Conservation (phyloP, 37 sponge, comb jelly and placozoan species). For the Cliona cf. orientalis region DNA sequence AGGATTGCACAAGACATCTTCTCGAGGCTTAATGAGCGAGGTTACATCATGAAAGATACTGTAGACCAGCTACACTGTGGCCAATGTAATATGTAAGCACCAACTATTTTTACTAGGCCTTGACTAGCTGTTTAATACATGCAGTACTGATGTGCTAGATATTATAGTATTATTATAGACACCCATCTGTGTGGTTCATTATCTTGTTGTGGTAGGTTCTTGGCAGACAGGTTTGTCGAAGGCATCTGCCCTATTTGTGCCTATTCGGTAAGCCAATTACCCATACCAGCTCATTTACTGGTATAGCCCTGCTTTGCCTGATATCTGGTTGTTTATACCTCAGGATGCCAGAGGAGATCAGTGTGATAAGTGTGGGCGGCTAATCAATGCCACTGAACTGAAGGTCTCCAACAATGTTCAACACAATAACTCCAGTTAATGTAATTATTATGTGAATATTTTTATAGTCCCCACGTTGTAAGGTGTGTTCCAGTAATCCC, state of each 20-base stretch:
- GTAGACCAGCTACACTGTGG: constrained; percentile 94
- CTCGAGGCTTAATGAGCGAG: constrained; percentile 85
- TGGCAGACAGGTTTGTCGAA: constrained; percentile 98
- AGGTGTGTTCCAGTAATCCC: constrained; percentile 81
- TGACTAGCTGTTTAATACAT: no score
- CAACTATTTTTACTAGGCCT: no score
- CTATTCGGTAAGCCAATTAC: constrained; percentile 55
- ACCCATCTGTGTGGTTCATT: background rate
- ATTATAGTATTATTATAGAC: no score
- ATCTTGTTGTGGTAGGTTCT: constrained; percentile 57
- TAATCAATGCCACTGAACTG: constrained; percentile 96
- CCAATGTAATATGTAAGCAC: constrained; percentile 73
- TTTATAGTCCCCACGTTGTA: constrained; percentile 82
- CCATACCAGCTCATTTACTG: background rate
- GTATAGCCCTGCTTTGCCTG: no score
- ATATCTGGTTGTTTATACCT: background rate
- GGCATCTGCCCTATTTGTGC: constrained; percentile 94
- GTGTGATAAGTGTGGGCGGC: constrained; percentile 96
- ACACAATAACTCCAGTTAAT: background rate
- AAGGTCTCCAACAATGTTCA: constrained; percentile 33
- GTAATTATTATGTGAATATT: background rate
- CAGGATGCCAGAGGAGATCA: constrained; percentile 98
- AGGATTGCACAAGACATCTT: constrained; percentile 98
- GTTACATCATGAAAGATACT: constrained; percentile 70
- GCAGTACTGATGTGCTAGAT: no score